These are phyloP conservation scores for Burhinus bistriatus DNA, from an alignment of 2,113 vertebrate genomes.

Conservation along the genomic window DNA sequence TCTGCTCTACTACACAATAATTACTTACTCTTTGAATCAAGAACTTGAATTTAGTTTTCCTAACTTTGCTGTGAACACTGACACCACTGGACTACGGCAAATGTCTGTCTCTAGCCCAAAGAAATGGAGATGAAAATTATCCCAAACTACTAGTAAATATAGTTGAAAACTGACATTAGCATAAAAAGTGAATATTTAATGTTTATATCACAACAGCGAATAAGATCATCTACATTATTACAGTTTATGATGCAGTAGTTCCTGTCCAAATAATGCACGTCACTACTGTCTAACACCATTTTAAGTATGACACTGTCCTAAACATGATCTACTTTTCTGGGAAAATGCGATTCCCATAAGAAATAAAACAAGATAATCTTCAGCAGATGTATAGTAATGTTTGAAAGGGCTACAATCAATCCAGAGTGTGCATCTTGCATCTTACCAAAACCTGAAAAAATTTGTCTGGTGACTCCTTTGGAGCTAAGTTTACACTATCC, in stretches of 20 bases:
- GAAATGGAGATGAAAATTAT: background rate
- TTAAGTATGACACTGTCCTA: background rate
- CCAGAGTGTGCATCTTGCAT: background rate
- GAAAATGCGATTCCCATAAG: background rate
- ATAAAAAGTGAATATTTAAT: background rate
- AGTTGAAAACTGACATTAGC: background rate
- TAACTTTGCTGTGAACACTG: background rate
- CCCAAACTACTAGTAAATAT: background rate
- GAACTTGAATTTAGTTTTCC: background rate
- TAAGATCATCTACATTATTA: background rate
- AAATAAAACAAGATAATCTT: background rate
- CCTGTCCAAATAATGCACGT: background rate
- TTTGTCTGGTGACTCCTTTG: background rate
- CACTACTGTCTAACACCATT: background rate
- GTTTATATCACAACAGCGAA: background rate
- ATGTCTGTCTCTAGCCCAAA: background rate
- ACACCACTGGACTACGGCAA: background rate
- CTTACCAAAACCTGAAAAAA: background rate
- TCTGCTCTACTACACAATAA: background rate
- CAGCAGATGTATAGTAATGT: background rate
- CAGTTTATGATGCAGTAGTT: background rate
- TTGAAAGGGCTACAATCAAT: background rate
- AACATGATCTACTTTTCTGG: background rate
- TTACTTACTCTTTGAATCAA: background rate
- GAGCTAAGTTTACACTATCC: background rate